Evolutionary conservation across 30 jellyfish, hydroid and myxozoan genomes (phyloP).

Genomic region (Aurelia coerulea): DNA sequence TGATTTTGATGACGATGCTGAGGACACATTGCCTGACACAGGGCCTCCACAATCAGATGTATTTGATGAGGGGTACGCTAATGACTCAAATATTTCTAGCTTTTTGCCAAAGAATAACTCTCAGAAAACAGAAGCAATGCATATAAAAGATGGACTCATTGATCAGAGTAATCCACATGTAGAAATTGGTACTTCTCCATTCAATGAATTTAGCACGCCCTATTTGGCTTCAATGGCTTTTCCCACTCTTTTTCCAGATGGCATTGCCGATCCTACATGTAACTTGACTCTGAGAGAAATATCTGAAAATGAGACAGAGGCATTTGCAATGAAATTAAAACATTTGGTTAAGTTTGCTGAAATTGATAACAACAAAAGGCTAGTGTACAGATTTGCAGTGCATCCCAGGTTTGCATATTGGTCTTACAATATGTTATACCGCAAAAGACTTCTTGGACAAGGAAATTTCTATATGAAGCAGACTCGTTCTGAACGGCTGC

Average conservation of each 20-base stretch:
- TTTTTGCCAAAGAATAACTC: slow-evolving; percentile 23
- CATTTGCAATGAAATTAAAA: slow-evolving; percentile 43
- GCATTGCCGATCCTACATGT: slow-evolving; percentile 52
- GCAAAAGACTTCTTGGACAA: slow-evolving; percentile 53
- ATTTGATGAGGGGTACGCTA: background rate
- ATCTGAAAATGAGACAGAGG: slow-evolving; percentile 17
- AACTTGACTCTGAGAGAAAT: slow-evolving; percentile 14
- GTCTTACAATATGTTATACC: slow-evolving; percentile 57
- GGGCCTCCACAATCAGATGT: slow-evolving; percentile 10
- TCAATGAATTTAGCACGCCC: slow-evolving; percentile 45
- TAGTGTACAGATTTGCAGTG: slow-evolving; percentile 48
- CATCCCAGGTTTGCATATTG: slow-evolving; percentile 70
- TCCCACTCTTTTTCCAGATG: slow-evolving; percentile 51
- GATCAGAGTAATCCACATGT: slow-evolving; percentile 5
- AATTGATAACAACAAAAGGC: background rate
- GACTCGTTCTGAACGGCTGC: slow-evolving; percentile 32
- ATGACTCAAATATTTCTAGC: background rate
- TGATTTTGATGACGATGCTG: background rate
- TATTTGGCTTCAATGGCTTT: slow-evolving; percentile 45
- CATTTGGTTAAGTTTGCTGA: slow-evolving; percentile 66
- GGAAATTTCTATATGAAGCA: slow-evolving; percentile 52
- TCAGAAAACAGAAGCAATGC: slow-evolving; percentile 41
- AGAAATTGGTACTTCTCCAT: slow-evolving; percentile 38
- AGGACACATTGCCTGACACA: background rate
- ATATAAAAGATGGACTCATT: slow-evolving; percentile 26